Base-by-base conservation (phyloP, 2,797 vertebrate genomes). In the Rhabdomys pumilio region DNA sequence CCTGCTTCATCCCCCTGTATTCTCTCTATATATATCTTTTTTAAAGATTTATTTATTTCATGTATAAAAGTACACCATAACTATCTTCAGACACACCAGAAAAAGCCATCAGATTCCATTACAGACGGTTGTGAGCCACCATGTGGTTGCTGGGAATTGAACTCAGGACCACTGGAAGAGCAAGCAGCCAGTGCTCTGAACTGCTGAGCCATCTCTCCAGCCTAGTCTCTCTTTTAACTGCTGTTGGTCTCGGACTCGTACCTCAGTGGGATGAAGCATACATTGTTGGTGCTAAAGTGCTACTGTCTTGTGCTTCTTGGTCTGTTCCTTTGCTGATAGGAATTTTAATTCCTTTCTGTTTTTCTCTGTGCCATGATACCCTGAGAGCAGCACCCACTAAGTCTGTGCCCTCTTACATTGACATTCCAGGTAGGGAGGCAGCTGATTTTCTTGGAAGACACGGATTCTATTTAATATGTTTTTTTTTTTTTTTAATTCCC, bases 391-490 rank as follows among this genome's bases (percentile, higher is more conserved):
- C n/a, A 24, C 67, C 20, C 57, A 93, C 80, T 47, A 88, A 69
- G 55, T 24, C 38, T 11, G 0, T 44, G 67, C 41, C 77, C 94
- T 89, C 82, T 89, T 90, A 50, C 17, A 69, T 82, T 97, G 24
- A 91, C 22, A 81, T 84, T 65, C 63, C 12, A 91, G 31, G 38
- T 69, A 53, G 44, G 10, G 47, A 89, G n/a, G 65, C 1, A 57
- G 65, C 55, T n/a, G 13, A 50, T 61, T 92, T 84, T 96, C 63
- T 86, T 53, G 53, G 53, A 92, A 94, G 82, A 69, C 77, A 80
- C 67, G 41, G 72, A 29, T 94, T 94, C 87, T 96, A 19, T 41
- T 95, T 90, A 77, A 31, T 89, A 53, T 79, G 26, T 38, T 79
- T 81, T 81, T 83, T n/a, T n/a, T n/a, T 0, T 77, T 83, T 84